phyloP scores from a whole-genome alignment of 2,797 vertebrate species.

The Lepidocolaptes lacrymiger region DNA sequence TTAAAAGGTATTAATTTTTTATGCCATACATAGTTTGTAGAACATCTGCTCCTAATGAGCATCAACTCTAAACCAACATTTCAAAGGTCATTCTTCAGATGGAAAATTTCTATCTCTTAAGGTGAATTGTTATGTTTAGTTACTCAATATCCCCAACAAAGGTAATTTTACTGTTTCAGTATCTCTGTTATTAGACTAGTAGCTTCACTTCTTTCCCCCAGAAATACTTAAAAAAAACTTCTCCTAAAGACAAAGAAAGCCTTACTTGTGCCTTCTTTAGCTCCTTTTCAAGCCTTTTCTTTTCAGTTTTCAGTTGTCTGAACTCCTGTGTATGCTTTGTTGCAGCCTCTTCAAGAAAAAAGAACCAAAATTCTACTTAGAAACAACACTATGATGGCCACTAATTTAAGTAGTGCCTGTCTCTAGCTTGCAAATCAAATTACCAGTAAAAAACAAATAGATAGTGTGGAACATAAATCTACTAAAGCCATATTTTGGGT shows the following conservation, averaged over 20 bases:
- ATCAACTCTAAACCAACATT: background rate
- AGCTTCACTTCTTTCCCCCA: background rate
- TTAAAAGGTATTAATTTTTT: background rate
- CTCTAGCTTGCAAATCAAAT: background rate
- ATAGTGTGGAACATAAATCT: background rate
- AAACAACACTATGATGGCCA: background rate
- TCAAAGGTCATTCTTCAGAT: background rate
- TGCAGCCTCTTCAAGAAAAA: slow-evolving; percentile 78
- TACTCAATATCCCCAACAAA: background rate
- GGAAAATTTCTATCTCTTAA: background rate
- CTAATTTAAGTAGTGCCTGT: background rate
- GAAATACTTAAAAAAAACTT: background rate
- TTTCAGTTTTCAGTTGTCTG: slow-evolving; percentile 84
- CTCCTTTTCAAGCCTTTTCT: slow-evolving; percentile 84
- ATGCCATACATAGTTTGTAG: background rate
- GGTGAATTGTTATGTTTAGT: background rate
- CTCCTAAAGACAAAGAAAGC: background rate
- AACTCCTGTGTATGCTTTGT: slow-evolving; percentile 83
- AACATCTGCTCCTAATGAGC: background rate
- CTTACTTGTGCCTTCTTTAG: slow-evolving; percentile 83
- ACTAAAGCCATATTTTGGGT: background rate
- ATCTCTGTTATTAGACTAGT: background rate
- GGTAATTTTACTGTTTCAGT: background rate
- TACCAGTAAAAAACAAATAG: background rate
- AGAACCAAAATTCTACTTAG: background rate